Base-by-base conservation (phyloP, 1,140 invertebrate genomes). In the Octopus bimaculoides region DNA sequence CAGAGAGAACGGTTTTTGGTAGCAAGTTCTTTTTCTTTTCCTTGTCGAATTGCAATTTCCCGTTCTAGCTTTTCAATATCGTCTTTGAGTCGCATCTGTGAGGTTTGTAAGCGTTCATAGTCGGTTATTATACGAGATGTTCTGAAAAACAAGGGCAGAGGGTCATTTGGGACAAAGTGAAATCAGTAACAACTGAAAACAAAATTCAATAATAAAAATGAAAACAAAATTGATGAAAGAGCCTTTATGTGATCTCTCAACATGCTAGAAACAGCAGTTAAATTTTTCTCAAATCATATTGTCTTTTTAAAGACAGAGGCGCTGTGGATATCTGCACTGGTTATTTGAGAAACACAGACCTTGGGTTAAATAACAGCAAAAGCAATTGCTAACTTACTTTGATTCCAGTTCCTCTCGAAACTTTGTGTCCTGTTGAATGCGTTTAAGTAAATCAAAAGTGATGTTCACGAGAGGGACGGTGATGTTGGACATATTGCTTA, bases 11-110 rank as follows among this genome's bases (percentile, higher is more conserved):
- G 88, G 77, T 87, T 85, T 81, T 87, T 87, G 41, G 77, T 81
- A 7, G 80, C 66, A 1, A 88, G 66, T 71, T 89, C 87, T 81
- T 88, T 79, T 26, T 84, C 79, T 81, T 87, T 87, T 80, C 88
- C 88, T 56, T 85, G 81, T 79, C 85, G 83, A 78, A 85, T 82
- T 4, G 80, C 82, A 12, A 85, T 71, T 7, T 86, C 83, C 75
- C 83, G 82, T 77, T 87, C 83, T 26, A 85, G 56, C 20, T 82
- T 79, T 20, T 88, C 86, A 41, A 84, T 81, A 8, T 84, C 81
- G 20, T 77, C 81, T 56, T 85, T 87, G 56, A 86, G 78, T 54
- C 88, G 75, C 2, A 77, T 71, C 12, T 84, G 82, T 14, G 80
- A 61, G 53, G 82, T 78, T 80, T 87, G 85, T 10, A 84, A 83